A percentile compares a stretch with the other conserved stretches of the same genome.
These are phyloP conservation scores for Sebastes schlegelii DNA, from an alignment of 2,113 vertebrate genomes.

Conservation along the genomic window DNA sequence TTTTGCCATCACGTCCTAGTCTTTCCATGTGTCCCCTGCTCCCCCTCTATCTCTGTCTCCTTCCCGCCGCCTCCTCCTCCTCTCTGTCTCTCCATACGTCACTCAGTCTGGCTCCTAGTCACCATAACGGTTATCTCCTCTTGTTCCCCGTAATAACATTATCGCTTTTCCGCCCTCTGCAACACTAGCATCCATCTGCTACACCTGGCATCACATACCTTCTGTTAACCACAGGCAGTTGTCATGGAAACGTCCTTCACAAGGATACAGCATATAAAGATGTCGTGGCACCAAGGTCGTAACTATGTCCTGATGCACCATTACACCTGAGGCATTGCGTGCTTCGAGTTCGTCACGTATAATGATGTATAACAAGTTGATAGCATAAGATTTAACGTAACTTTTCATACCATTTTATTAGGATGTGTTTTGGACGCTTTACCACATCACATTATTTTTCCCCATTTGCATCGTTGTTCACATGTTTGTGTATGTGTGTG, in stretches of 20 bases:
- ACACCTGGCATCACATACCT: constrained; percentile 11
- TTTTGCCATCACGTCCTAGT: not conserved
- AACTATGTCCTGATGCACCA: not conserved
- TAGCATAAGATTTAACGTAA: not conserved
- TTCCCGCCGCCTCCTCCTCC: not conserved
- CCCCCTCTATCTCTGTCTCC: not conserved
- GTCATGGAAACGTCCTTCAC: constrained; percentile 24
- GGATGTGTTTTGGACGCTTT: not conserved
- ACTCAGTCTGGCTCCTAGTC: constrained; percentile 18
- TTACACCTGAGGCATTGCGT: not conserved
- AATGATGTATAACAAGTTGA: not conserved
- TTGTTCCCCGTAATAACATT: constrained; percentile 31
- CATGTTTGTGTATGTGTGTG: constrained; percentile 13
- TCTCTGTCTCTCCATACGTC: not conserved
- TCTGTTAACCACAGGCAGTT: constrained; percentile 20
- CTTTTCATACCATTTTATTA: not conserved
- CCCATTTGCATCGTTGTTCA: not conserved
- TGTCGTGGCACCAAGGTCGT: not conserved
- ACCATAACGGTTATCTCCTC: not conserved
- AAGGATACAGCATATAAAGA: not conserved
- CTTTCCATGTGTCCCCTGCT: constrained; percentile 20
- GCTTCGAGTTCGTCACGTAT: not conserved
- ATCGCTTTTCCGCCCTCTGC: constrained; percentile 7
- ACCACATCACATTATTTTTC: not conserved
- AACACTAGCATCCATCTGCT: constrained; percentile 30